Base-by-base conservation (phyloP, 2,797 vertebrate genomes). In the Sebastiscus albofasciatus region DNA sequence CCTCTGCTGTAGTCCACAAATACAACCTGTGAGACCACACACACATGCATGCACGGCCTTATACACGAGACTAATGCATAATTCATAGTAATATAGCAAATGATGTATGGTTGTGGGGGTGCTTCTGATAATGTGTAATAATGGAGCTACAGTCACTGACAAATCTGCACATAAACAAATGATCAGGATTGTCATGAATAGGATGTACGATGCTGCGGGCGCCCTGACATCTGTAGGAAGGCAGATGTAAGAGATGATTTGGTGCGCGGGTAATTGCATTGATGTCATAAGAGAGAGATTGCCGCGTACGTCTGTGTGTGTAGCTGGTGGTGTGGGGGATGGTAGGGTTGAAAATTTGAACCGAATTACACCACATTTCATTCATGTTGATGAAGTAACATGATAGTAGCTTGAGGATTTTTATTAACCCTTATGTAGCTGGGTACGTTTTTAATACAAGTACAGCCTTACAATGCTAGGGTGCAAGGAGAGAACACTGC, bases 131-230 rank as follows among this genome's bases (percentile, higher is more conserved):
- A 81, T 71, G 65, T 79, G 79, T 77, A 83, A 79, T 88, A 85
- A 89, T 80, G 79, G 75, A 69, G 67, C 76, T 70, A 70, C 81
- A 81, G 77, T 65, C 77, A 27, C 67, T 72, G 89, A 88, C 80
- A 89, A 90, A 89, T 88, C 67, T 85, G 88, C 90, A 69, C 77
- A 64, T 83, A 84, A 90, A 89, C 87, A 88, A 89, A 90, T 81
- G 69, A 92, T 84, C 24, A 8, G 74, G 42, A 78, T 74, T 61
- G 77, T 89, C 82, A 75, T 79, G 87, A 87, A 27, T 61, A 80
- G 82, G 83, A 81, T 59, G 68, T 29, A 55, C 60, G 62, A 68
- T 0, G 31, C 88, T 73, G 73, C 74, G 26, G 85, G 82, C 78
- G 2, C 10, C 29, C 65, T 61, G 77, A 72, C 79, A 76, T 87